Base-by-base conservation (phyloP, 2,888 invertebrate genomes). In the Pollenia labialis region DNA sequence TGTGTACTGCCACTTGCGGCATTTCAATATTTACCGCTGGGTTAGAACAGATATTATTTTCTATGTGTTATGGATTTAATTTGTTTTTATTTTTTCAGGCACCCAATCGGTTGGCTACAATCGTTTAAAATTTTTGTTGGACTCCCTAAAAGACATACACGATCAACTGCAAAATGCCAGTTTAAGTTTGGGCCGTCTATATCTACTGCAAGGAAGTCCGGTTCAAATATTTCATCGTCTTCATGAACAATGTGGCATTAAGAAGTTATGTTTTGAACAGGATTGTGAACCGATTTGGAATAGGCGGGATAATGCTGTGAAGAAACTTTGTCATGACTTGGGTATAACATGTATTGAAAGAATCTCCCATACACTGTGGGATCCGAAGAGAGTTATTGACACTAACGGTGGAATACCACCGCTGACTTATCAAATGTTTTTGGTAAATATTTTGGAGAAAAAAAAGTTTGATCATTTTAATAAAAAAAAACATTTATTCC, bases 281-380 rank as follows among this genome's bases (percentile, higher is more conserved):
- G 96, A 96, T 90, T 96, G 96, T 90, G 96, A 96, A 92, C 96
- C 96, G 0, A 95, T 96, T 68, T 96, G 96, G 96, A 94, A 94
- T 11, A 92, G 93, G 0, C 94, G 96, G 1, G 96, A 96, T 91
- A 94, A 94, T 23, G 90, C 92, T 6, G 95, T 96, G 0, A 95
- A 94, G 89, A 82, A 88, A 0, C 91, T 95, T 18, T 96, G 96
- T 89, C 90, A 91, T 0, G 94, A 95, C 84, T 91, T 94, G 56
- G 94, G 94, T 32, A 95, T 96, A 3, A 90, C 93, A 66, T 94
- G 94, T 71, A 91, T 93, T 54, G 96, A 96, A 90, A 94, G 94
- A 89, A 95, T 96, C 3, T 96, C 96, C 0, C 96, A 96, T 89
- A 96, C 96, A 0, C 93, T 96, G 10, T 97, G 96, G 96, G 94